Percentiles rank a stretch among this genome's conserved stretches.
Conservation (phyloP, 2,797 vertebrate species). For the Pipistrellus kuhlii region DNA sequence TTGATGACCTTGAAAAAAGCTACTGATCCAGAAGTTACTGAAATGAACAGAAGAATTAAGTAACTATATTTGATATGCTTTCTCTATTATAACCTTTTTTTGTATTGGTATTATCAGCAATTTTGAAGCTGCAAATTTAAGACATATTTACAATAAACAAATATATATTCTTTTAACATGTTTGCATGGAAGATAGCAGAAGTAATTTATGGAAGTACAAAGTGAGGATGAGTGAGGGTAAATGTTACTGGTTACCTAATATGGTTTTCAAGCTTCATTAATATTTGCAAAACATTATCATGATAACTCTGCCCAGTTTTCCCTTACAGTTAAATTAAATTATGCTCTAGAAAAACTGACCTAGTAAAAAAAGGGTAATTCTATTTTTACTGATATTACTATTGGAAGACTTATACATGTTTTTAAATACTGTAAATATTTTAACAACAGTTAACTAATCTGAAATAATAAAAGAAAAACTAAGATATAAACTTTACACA, state of each 20-base stretch:
- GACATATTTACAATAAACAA: not conserved
- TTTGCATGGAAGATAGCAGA: not conserved
- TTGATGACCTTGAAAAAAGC: not conserved
- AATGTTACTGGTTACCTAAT: not conserved
- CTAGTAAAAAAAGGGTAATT: constrained; percentile 61
- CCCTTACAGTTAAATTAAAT: constrained; percentile 57
- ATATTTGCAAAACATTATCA: constrained; percentile 55
- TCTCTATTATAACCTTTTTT: not conserved
- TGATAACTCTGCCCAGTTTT: not conserved
- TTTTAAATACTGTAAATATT: constrained; percentile 56
- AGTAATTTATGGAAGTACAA: constrained; percentile 6
- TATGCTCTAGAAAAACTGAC: constrained; percentile 39
- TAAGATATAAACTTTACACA: not conserved
- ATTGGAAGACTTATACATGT: constrained; percentile 12
- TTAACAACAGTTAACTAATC: constrained; percentile 39
- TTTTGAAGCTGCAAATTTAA: not conserved
- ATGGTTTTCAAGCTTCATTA: constrained; percentile 1
- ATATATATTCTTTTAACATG: not conserved
- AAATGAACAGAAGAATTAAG: constrained; percentile 16
- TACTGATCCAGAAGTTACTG: not conserved
- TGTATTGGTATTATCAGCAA: not conserved
- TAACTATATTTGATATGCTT: not conserved
- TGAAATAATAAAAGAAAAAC: constrained; percentile 57
- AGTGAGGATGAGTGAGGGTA: not conserved
- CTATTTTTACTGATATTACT: constrained; percentile 55